A percentile compares a stretch with the other conserved stretches of the same genome.
phyloP scores from a whole-genome alignment of 2,797 vertebrate genomes.

The Esox lucius region DNA sequence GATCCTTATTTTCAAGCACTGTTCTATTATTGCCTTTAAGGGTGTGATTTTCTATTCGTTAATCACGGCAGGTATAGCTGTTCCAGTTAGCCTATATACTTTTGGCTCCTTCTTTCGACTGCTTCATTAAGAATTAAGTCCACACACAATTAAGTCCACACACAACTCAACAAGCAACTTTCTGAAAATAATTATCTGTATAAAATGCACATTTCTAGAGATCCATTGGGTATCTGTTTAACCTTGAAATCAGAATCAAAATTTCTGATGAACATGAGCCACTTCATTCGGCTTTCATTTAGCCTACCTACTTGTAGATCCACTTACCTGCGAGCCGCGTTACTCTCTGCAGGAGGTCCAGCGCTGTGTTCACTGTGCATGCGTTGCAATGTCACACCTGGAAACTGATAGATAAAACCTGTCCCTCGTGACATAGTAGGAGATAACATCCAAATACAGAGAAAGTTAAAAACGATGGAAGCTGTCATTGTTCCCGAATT shows the following conservation, averaged over 20 bases:
- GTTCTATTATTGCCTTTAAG: background rate
- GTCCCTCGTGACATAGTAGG: conserved; percentile 25
- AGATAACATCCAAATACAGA: conserved; percentile 25
- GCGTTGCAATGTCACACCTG: conserved; percentile 28
- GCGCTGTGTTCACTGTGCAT: conserved; percentile 20
- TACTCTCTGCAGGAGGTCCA: conserved; percentile 17
- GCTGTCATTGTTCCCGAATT: conserved; percentile 18
- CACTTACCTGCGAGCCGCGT: conserved; percentile 25
- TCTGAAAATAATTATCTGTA: background rate
- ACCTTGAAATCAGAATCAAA: background rate
- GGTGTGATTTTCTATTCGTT: background rate
- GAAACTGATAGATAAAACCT: conserved; percentile 39
- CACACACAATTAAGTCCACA: background rate
- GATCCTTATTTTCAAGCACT: background rate
- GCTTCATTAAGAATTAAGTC: background rate
- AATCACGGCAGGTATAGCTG: background rate
- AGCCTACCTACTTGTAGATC: background rate
- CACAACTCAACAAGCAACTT: background rate
- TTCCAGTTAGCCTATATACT: background rate
- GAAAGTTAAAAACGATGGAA: background rate
- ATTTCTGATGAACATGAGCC: background rate
- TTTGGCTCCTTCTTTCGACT: background rate
- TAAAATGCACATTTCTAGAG: background rate
- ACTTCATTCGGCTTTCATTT: background rate
- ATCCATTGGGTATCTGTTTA: background rate